A percentile compares a stretch with the other conserved stretches of the same genome.
phyloP scores from a whole-genome alignment of 35 echinoderm and acorn worm genomes.

The Hemicentrotus pulcherrimus region DNA sequence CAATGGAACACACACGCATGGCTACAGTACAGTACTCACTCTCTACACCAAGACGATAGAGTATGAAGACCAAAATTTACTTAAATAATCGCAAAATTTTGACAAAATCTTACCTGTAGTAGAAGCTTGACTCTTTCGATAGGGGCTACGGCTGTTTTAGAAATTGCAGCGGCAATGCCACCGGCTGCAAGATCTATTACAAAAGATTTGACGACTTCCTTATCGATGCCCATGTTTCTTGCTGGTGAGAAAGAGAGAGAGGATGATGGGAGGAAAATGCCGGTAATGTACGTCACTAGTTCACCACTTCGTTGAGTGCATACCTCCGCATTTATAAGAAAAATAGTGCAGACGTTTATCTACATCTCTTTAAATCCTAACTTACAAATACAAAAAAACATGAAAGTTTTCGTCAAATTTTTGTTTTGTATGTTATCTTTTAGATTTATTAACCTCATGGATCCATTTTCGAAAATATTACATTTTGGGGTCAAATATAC shows the following conservation, averaged over 20 bases:
- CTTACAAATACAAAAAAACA: too few relatives aligned
- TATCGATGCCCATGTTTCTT: conserved; percentile 38
- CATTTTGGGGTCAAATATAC: background rate
- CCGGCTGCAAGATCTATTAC: conserved; percentile 74
- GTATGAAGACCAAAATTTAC: background rate
- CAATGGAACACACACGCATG: background rate
- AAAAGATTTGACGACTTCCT: conserved; percentile 48
- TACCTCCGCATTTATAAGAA: background rate
- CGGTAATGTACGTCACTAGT: conserved; percentile 51
- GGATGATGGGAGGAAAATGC: conserved; percentile 33
- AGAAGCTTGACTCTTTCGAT: conserved; percentile 90
- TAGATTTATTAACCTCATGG: background rate
- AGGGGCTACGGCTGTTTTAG: conserved; percentile 88
- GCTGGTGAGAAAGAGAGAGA: conserved; percentile 18
- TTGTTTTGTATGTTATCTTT: too few relatives aligned
- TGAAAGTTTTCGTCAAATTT: too few relatives aligned
- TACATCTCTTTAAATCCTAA: background rate
- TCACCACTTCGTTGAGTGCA: background rate
- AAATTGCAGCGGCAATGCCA: conserved; percentile 83
- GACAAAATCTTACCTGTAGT: conserved; percentile 64
- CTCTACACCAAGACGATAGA: background rate
- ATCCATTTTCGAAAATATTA: background rate
- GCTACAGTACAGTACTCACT: background rate
- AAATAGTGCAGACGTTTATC: background rate
- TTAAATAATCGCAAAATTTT: background rate